Evolutionary conservation across 23 tunicate species (phyloP).

Genomic region (Ciona savignyi): DNA sequence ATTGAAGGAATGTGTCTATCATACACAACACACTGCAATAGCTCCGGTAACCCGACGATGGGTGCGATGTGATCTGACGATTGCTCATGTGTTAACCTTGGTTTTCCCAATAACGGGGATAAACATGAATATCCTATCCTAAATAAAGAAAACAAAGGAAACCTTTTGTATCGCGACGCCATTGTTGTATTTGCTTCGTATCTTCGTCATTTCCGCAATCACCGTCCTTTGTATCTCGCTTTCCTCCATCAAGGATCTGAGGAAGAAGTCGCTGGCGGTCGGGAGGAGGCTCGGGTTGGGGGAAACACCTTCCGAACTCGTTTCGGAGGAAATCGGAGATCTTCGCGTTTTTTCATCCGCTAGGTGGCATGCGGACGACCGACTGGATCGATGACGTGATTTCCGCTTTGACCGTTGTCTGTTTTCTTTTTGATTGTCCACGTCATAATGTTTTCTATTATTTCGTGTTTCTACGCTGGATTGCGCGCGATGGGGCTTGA

Average conservation of each 20-base stretch:
- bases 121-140: no score
- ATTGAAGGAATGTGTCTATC: no score
- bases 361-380: not conserved
- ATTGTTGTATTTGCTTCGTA: slow-evolving; percentile 28
- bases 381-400: not conserved
- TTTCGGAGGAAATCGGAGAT: not conserved
- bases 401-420: not conserved
- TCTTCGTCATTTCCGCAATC: slow-evolving; percentile 42
- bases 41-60: no score
- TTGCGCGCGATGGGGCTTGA: slow-evolving; percentile 4
- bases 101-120: no score
- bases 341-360: not conserved
- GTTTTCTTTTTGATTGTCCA: not conserved
- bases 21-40: no score
- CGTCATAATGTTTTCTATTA: not conserved
- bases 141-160: no score
- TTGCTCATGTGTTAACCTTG: no score
- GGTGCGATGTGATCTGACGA: no score
- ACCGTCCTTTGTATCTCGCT: slow-evolving; percentile 39
- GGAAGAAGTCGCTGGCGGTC: slow-evolving; percentile 12
- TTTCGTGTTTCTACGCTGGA: not conserved
- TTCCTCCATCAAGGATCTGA: slow-evolving; percentile 13
- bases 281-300: slow-evolving; percentile 29
- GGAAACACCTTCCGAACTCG: not conserved
- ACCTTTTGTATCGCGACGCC: no score